These are phyloP conservation scores for Phthorimaea operculella DNA, from an alignment of 1,140 invertebrate species.

Conservation along the genomic window DNA sequence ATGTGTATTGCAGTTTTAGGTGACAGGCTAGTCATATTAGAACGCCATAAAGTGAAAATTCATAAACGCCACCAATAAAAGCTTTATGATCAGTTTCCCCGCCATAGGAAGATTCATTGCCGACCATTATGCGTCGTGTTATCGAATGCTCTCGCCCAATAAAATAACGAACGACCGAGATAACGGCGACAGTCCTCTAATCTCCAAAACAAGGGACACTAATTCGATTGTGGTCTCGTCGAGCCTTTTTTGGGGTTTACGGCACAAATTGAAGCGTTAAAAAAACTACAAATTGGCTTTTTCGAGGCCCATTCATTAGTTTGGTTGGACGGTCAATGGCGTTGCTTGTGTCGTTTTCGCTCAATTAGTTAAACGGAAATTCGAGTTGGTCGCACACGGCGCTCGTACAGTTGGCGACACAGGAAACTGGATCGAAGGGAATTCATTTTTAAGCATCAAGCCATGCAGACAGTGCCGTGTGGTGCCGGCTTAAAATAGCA, in stretches of 20 bases:
- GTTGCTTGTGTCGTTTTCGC: constrained; percentile 61
- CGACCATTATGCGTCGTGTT: constrained; percentile 65
- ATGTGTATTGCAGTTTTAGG: no score
- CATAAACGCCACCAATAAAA: constrained; percentile 59
- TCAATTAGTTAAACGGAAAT: constrained; percentile 66
- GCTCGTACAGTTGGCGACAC: constrained; percentile 5
- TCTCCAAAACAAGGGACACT: constrained; percentile 67
- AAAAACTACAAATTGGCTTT: constrained; percentile 67
- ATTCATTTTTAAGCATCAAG: no score
- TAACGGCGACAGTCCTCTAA: constrained; percentile 64
- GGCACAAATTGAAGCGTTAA: constrained; percentile 66
- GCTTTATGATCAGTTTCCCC: constrained; percentile 37
- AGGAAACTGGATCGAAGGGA: no score
- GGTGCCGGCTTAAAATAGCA: no score
- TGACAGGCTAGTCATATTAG: constrained; percentile 11
- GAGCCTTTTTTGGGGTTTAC: constrained; percentile 61
- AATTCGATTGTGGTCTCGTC: constrained; percentile 67
- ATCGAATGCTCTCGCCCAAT: constrained; percentile 64
- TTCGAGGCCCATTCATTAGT: constrained; percentile 64
- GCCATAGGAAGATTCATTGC: constrained; percentile 59
- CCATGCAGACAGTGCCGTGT: no score
- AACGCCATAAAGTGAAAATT: constrained; percentile 45
- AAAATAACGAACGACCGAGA: constrained; percentile 67
- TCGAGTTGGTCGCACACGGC: constrained; percentile 44
- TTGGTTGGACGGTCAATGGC: constrained; percentile 48